These are phyloP conservation scores for Zelostemma sp. DNA, from an alignment of 1,140 invertebrate genomes.

Conservation along the genomic window DNA sequence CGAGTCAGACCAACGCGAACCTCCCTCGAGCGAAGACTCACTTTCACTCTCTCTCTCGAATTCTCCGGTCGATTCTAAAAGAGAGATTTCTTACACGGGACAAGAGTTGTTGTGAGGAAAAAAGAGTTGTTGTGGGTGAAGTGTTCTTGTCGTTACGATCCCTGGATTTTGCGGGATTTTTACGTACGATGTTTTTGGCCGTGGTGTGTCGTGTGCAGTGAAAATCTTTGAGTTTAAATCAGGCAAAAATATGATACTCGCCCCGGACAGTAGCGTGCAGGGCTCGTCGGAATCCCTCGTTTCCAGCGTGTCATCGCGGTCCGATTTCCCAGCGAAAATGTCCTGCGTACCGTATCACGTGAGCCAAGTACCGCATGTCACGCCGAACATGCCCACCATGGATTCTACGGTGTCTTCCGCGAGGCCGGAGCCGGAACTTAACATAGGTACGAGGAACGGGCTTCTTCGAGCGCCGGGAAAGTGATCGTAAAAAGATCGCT, in stretches of 20 bases:
- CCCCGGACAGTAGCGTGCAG: conserved; percentile 63
- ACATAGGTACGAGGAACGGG: conserved; percentile 73
- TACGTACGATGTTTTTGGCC: neutral
- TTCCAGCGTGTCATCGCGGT: conserved; percentile 45
- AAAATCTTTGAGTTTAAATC: neutral
- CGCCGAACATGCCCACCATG: conserved; percentile 74
- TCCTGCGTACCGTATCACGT: conserved; percentile 58
- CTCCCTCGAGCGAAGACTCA: conserved; percentile 69
- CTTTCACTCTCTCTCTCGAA: conserved; percentile 64
- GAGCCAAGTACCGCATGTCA: conserved; percentile 57
- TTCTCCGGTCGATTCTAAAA: too few relatives aligned
- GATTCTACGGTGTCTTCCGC: conserved; percentile 73
- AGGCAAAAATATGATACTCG: conserved; percentile 57
- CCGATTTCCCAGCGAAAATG: conserved; percentile 44
- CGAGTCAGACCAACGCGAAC: conserved; percentile 70
- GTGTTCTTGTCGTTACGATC: too few relatives aligned
- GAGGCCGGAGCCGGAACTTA: conserved; percentile 72
- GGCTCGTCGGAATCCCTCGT: conserved; percentile 51
- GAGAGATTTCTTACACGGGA: too few relatives aligned
- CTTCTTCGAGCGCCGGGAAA: too few relatives aligned
- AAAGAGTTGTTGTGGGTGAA: too few relatives aligned
- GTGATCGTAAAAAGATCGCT: too few relatives aligned
- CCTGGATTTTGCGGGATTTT: too few relatives aligned
- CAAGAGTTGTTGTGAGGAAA: too few relatives aligned
- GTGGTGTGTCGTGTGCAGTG: conserved; percentile 23